Conservation (phyloP, 2,113 vertebrate species). For the Delphinus delphis region DNA sequence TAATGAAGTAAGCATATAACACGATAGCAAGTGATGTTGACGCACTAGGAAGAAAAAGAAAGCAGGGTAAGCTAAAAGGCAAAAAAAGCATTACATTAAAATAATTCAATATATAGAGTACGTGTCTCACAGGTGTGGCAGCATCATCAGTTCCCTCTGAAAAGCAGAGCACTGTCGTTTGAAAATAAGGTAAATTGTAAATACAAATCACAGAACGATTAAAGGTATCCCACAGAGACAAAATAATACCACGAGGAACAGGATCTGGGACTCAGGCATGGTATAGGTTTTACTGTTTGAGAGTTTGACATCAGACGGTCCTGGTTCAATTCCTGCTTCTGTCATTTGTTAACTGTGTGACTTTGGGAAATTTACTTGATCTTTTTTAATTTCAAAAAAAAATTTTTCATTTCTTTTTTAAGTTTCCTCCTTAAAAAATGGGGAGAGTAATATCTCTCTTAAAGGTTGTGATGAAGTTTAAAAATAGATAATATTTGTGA, state of each 20-base stretch:
- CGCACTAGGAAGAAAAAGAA: neutral
- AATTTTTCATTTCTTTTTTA: neutral
- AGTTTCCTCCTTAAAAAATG: neutral
- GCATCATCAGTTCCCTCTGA: neutral
- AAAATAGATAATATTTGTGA: neutral
- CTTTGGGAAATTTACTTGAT: neutral
- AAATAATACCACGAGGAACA: neutral
- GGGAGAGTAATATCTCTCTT: neutral
- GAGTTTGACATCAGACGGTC: neutral
- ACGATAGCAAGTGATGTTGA: neutral
- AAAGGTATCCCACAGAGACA: neutral
- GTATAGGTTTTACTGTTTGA: accelerated
- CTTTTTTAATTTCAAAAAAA: neutral
- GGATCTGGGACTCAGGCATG: accelerated
- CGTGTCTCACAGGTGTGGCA: neutral
- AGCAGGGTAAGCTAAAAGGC: neutral
- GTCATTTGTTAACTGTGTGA: neutral
- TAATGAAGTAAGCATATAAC: neutral
- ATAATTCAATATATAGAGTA: neutral
- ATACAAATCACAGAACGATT: neutral
- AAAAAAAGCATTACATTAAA: neutral
- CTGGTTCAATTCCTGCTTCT: neutral
- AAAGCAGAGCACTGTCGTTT: neutral
- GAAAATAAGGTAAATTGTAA: neutral
- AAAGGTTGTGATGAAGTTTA: neutral